A percentile compares a stretch with the other conserved stretches of the same genome.
Evolutionary conservation across 92 coral and sea anemone species (phyloP).

Genomic region (Palythoa caribaeorum): DNA sequence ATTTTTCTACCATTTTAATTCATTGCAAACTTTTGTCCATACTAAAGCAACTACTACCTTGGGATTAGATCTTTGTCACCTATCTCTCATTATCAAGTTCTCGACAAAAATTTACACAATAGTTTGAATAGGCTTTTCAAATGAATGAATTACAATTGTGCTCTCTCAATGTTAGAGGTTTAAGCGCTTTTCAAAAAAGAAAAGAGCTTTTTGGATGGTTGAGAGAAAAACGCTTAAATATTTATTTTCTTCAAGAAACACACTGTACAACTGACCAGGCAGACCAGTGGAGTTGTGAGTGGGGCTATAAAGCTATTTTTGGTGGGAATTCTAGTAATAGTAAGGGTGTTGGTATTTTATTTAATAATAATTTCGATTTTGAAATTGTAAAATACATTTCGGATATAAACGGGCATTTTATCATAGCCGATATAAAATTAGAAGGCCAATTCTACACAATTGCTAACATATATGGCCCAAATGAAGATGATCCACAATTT

Average conservation of each 20-base stretch:
- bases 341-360: too few relatives aligned
- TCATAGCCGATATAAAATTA: too few relatives aligned
- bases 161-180: background rate
- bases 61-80: slow-evolving; percentile 9
- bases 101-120: background rate
- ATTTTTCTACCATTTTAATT: slow-evolving; percentile 4
- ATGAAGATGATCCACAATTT: too few relatives aligned
- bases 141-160: slow-evolving; percentile 7
- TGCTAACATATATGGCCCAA: too few relatives aligned
- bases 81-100: background rate
- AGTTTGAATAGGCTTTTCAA: slow-evolving; percentile 5
- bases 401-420: too few relatives aligned
- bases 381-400: too few relatives aligned
- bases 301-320: slow-evolving; percentile 8
- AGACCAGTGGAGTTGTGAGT: slow-evolving; percentile 15
- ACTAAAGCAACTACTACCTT: background rate
- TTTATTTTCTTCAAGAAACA: background rate
- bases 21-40: slow-evolving; percentile 1
- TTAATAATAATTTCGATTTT: too few relatives aligned
- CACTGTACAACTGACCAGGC: slow-evolving; percentile 33
- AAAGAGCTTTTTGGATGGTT: background rate
- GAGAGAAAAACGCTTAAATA: background rate
- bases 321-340: too few relatives aligned
- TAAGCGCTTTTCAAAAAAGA: background rate
- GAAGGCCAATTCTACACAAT: too few relatives aligned